A percentile compares a stretch with the other conserved stretches of the same genome.
Evolutionary conservation across 2,888 invertebrate species (phyloP).

Genomic region (Nomada flava): DNA sequence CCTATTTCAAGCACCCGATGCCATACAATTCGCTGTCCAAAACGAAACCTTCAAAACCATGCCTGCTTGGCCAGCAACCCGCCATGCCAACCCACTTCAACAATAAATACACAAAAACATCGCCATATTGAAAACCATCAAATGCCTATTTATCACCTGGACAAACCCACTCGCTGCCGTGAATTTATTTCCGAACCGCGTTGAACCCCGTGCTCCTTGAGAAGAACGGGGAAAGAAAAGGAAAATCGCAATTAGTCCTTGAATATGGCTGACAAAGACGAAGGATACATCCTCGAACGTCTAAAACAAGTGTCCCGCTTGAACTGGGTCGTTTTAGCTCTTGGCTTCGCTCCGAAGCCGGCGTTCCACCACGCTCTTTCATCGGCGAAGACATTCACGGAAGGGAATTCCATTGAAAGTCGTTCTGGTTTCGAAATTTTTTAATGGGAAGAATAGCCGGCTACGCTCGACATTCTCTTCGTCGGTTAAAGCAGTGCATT

Average conservation of each 20-base stretch:
- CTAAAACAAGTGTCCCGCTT: constrained; percentile 17
- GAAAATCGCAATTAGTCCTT: constrained; percentile 13
- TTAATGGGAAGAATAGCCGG: constrained; percentile 41
- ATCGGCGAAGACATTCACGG: constrained; percentile 34
- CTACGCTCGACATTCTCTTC: constrained; percentile 38
- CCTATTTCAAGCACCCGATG: too few species aligned
- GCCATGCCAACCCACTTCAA: too few species aligned
- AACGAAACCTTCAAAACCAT: too few species aligned
- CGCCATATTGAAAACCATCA: too few species aligned
- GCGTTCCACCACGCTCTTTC: constrained; percentile 31
- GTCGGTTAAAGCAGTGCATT: constrained; percentile 34
- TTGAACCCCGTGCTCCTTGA: background rate
- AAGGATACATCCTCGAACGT: constrained; percentile 28
- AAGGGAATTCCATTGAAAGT: constrained; percentile 35
- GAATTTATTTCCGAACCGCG: background rate
- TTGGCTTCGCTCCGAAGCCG: background rate
- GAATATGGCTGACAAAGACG: constrained; percentile 1
- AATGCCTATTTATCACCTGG: too few species aligned
- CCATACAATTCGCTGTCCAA: too few species aligned
- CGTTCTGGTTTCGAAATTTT: constrained; percentile 56
- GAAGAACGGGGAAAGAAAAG: too few species aligned
- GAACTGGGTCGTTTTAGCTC: constrained; percentile 37
- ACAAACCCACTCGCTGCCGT: background rate
- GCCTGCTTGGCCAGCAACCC: too few species aligned
- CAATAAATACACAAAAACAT: too few species aligned